Base-by-base conservation (phyloP, 2,888 invertebrate species). In the Drosophila pegasa region DNA sequence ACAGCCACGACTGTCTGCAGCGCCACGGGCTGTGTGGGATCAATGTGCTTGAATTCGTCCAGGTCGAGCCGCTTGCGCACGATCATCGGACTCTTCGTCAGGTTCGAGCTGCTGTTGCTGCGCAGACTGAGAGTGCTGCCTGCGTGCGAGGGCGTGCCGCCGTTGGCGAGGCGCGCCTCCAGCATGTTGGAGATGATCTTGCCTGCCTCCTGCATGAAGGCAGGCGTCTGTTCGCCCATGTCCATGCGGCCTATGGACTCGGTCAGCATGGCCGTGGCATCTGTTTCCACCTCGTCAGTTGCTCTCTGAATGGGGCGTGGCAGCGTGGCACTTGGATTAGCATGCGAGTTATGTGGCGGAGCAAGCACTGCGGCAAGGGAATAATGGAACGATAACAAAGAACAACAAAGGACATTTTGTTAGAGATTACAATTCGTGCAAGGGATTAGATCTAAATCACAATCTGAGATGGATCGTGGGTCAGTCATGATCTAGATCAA, bases 131-230 rank as follows among this genome's bases (percentile, higher is more conserved):
- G 35, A 0, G 78, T 66, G 71, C 90, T 90, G 47, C 82, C 82
- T 0, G 80, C 87, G 9, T 83, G 81, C 0, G 89, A 80, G 22
- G 78, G 80, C 5, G 80, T 61, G 3, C 63, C 78, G 48, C 56
- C 69, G n/a, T 70, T 79, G 20, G 78, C 87, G 52, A 92, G 50
- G 14, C 92, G 88, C 0, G 91, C 89, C 66, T 92, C 92, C 58
- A 92, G 61, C 92, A 92, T 92, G 52, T 80, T 91, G n/a, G 92
- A 90, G 14, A 92, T 90, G 16, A 92, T 91, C 65, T 92, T 92
- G 7, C 92, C 90, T 9, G 92, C 92, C 60, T 92, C 91, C 22
- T 89, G 77, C 88, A 91, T 91, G 33, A 92, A 92, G 35, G 91
- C 91, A 27, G 90, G 86, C 40, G 86, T 90, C 38, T 90, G 89